Conservation (phyloP, 2,888 invertebrate species). For the Leuctra nigra region DNA sequence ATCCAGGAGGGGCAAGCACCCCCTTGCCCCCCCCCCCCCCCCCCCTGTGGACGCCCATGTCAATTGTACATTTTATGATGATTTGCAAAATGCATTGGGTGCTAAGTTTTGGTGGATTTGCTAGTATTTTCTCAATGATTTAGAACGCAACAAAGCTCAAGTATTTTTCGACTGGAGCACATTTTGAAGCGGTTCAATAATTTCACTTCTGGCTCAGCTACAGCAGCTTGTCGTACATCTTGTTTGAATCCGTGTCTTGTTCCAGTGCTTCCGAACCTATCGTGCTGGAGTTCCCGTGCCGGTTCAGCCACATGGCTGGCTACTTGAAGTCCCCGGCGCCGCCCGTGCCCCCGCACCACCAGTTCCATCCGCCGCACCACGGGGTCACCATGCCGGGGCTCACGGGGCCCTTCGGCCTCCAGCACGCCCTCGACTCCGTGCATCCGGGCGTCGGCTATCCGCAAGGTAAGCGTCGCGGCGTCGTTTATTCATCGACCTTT, state of each 20-base stretch:
- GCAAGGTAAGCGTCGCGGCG: constrained; percentile 23
- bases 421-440: constrained; percentile 25
- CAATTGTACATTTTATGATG: too few relatives aligned
- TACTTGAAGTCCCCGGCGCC: constrained; percentile 28
- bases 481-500: too few relatives aligned
- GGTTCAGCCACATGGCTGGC: constrained; percentile 29
- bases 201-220: not conserved
- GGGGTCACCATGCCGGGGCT: constrained; percentile 22
- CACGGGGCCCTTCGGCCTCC: constrained; percentile 26
- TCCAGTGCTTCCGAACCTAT: not conserved
- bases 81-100: too few relatives aligned
- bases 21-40: too few relatives aligned
- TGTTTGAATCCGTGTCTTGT: not conserved
- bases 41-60: too few relatives aligned
- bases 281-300: constrained; percentile 27
- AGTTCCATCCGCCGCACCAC: constrained; percentile 24
- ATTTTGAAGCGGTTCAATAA: too few relatives aligned
- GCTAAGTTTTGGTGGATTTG: too few relatives aligned
- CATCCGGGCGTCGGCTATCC: constrained; percentile 28
- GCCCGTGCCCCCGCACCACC: constrained; percentile 24
- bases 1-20: too few relatives aligned
- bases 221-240: not conserved
- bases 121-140: too few relatives aligned
- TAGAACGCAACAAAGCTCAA: too few relatives aligned
- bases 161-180: too few relatives aligned